These are phyloP conservation scores for Pagetopsis macropterus DNA, from an alignment of 2,797 vertebrate species.

Conservation along the genomic window DNA sequence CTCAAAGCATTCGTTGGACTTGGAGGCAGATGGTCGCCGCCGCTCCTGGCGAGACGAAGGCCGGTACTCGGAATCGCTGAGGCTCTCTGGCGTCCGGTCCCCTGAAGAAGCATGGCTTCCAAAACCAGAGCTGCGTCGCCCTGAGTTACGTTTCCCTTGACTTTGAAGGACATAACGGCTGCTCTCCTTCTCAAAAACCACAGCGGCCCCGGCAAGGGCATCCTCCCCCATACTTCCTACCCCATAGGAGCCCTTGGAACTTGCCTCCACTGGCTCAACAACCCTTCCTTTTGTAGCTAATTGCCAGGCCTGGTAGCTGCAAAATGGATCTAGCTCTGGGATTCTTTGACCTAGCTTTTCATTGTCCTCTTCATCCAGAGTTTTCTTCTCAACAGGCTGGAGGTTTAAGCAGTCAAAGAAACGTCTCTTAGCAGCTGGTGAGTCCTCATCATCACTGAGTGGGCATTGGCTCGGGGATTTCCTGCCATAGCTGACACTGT, in stretches of 20 bases:
- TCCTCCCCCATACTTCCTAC: slow-evolving; percentile 79
- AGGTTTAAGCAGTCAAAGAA: slow-evolving; percentile 89
- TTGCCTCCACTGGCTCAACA: slow-evolving; percentile 88
- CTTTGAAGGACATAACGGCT: slow-evolving; percentile 87
- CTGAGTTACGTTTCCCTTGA: slow-evolving; percentile 87
- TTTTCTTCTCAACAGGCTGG: slow-evolving; percentile 71
- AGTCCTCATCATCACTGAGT: slow-evolving; percentile 69
- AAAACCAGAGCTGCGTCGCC: slow-evolving; percentile 73
- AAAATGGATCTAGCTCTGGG: slow-evolving; percentile 92
- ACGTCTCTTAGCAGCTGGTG: slow-evolving; percentile 83
- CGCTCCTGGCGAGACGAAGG: slow-evolving; percentile 85
- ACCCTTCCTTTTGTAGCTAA: slow-evolving; percentile 92
- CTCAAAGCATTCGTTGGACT: slow-evolving; percentile 92
- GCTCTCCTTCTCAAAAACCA: slow-evolving; percentile 89
- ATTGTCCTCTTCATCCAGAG: slow-evolving; percentile 46
- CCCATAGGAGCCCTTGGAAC: slow-evolving; percentile 84
- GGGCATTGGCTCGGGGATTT: slow-evolving; percentile 63
- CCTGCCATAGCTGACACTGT: slow-evolving; percentile 75
- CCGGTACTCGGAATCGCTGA: slow-evolving; percentile 87
- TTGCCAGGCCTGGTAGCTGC: slow-evolving; percentile 97
- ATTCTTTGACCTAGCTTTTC: slow-evolving; percentile 85
- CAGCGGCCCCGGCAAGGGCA: slow-evolving; percentile 81
- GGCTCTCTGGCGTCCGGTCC: slow-evolving; percentile 79
- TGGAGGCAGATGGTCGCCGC: slow-evolving; percentile 77
- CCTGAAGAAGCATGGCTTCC: slow-evolving; percentile 73